Evolutionary conservation across 2,797 vertebrate species (phyloP).

Genomic region (Spinus olivaceus): DNA sequence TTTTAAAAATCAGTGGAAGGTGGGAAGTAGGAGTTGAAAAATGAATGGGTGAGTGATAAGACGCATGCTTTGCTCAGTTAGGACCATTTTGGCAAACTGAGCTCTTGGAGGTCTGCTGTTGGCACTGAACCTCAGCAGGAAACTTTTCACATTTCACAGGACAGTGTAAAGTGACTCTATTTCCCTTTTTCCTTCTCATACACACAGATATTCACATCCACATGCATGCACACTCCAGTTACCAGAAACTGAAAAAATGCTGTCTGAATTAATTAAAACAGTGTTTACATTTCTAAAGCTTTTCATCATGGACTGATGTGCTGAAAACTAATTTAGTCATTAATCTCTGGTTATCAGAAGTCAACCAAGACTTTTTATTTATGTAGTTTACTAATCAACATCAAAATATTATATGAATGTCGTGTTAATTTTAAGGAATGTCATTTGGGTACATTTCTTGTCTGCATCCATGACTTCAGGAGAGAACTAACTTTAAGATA

Average conservation of each 20-base stretch:
- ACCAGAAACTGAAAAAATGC: background rate
- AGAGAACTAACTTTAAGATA: background rate
- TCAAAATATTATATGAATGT: background rate
- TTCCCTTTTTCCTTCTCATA: background rate
- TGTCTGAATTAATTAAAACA: background rate
- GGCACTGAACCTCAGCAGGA: background rate
- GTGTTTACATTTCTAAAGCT: background rate
- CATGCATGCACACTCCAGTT: background rate
- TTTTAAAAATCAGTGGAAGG: background rate
- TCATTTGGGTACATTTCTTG: background rate
- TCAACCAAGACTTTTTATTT: background rate
- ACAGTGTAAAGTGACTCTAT: background rate
- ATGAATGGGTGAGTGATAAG: background rate
- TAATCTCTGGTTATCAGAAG: background rate
- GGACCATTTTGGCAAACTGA: background rate
- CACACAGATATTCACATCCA: background rate
- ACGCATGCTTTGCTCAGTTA: background rate
- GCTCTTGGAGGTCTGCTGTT: background rate
- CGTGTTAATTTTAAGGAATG: background rate
- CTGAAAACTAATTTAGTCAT: background rate
- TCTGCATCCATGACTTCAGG: background rate
- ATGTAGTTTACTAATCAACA: background rate
- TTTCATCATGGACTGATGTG: background rate
- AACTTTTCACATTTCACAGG: background rate
- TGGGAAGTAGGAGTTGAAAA: background rate